phyloP scores from a whole-genome alignment of 2,888 invertebrate species.

The Himalopsyche japonica region DNA sequence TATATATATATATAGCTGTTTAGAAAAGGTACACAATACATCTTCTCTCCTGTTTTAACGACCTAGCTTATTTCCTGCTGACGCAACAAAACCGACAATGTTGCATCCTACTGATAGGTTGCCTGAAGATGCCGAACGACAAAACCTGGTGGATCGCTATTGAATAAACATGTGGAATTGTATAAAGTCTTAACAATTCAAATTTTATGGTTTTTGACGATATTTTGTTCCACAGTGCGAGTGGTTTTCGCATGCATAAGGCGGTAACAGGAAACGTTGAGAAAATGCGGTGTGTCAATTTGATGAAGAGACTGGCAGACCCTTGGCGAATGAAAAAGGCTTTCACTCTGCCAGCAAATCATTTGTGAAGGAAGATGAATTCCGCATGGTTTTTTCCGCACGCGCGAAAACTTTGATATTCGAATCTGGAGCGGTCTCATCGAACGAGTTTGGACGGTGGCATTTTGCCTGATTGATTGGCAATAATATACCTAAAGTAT shows the following conservation, averaged over 20 bases:
- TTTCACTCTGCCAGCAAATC: not conserved
- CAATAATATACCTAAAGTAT: not conserved
- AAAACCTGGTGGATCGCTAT: too few species aligned
- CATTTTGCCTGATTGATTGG: not conserved
- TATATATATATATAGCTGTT: too few species aligned
- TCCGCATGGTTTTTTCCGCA: not conserved
- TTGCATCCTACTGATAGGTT: too few species aligned
- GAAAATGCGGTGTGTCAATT: conserved; percentile 26
- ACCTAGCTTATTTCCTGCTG: too few species aligned
- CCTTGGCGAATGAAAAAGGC: conserved; percentile 14
- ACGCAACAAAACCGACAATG: too few species aligned
- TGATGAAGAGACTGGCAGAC: conserved; percentile 24
- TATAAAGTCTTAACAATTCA: too few species aligned
- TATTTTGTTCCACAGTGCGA: too few species aligned
- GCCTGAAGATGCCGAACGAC: too few species aligned
- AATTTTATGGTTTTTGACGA: too few species aligned
- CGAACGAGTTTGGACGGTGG: not conserved
- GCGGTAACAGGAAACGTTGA: conserved; percentile 4
- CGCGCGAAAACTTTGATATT: not conserved
- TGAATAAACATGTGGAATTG: too few species aligned
- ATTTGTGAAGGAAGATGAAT: not conserved
- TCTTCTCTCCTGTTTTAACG: too few species aligned
- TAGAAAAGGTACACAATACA: too few species aligned
- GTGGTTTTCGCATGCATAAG: not conserved
- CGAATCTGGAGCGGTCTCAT: not conserved